These are phyloP conservation scores for Ranitomeya imitator DNA, from an alignment of 2,113 vertebrate genomes.

Conservation along the genomic window DNA sequence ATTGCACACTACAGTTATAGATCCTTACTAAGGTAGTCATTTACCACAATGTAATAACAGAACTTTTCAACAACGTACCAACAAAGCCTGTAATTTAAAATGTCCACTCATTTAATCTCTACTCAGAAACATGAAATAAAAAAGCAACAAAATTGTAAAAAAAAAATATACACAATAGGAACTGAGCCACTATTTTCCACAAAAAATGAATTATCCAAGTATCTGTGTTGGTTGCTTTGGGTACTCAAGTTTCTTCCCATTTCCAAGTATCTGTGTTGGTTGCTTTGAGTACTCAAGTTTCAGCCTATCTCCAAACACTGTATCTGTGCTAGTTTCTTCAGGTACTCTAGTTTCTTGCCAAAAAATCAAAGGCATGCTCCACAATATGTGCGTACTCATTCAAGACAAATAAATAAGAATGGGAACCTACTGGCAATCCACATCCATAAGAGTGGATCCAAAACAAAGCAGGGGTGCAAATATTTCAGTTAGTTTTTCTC, in stretches of 20 bases:
- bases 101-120: not conserved
- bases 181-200: too few species aligned
- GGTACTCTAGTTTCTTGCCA: not conserved
- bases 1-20: too few species aligned
- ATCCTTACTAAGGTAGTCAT: too few species aligned
- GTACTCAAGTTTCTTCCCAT: not conserved
- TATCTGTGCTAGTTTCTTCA: not conserved
- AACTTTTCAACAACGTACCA: not conserved
- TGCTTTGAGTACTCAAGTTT: not conserved
- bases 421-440: too few species aligned
- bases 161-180: not conserved
- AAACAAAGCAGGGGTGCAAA: too few species aligned
- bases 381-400: too few species aligned
- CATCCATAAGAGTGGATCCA: too few species aligned
- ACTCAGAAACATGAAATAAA: not conserved
- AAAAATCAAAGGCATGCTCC: too few species aligned
- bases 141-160: not conserved
- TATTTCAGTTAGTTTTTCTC: too few species aligned
- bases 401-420: too few species aligned
- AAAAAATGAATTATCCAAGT: not conserved
- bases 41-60: too few species aligned
- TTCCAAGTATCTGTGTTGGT: not conserved
- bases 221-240: not conserved
- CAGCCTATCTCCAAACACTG: not conserved
- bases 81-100: not conserved